phyloP scores from a whole-genome alignment of 2,888 invertebrate genomes.

The Lepeophtheirus nordmannii region DNA sequence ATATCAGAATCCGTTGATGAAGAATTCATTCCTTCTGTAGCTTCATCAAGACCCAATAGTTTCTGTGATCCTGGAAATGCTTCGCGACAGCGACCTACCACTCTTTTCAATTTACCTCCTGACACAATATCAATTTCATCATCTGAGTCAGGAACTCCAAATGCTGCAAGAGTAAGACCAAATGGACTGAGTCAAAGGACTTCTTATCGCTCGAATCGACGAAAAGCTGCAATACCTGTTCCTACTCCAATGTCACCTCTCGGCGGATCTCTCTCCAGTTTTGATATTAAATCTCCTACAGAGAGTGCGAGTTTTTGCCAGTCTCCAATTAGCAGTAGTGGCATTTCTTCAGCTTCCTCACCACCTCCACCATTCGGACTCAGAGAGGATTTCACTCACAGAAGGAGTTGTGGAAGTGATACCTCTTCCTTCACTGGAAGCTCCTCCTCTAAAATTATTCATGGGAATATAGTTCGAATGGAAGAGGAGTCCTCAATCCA shows the following conservation, averaged over 20 bases:
- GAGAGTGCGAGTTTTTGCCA: background rate
- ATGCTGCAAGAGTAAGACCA: conserved; percentile 6
- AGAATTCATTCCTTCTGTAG: background rate
- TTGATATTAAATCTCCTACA: conserved; percentile 18
- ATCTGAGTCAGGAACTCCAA: background rate
- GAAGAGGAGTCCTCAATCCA: background rate
- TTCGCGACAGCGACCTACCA: background rate
- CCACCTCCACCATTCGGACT: background rate
- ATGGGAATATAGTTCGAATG: background rate
- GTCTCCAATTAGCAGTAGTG: background rate
- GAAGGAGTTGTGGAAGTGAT: background rate
- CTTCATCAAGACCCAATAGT: background rate
- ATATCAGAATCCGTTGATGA: conserved; percentile 2
- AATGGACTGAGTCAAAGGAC: conserved; percentile 18
- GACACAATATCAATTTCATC: background rate
- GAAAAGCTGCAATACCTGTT: conserved; percentile 14
- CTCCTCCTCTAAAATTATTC: conserved; percentile 8
- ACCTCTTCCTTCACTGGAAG: conserved; percentile 4
- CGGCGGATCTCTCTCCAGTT: conserved; percentile 16
- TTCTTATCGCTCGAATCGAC: conserved; percentile 14
- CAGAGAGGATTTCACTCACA: background rate
- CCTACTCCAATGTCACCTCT: conserved; percentile 18
- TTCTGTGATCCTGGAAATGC: background rate
- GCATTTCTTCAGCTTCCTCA: background rate
- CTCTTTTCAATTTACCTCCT: background rate